Conservation (phyloP, 2,797 vertebrate species). For the Lepilemur septentrionalis region DNA sequence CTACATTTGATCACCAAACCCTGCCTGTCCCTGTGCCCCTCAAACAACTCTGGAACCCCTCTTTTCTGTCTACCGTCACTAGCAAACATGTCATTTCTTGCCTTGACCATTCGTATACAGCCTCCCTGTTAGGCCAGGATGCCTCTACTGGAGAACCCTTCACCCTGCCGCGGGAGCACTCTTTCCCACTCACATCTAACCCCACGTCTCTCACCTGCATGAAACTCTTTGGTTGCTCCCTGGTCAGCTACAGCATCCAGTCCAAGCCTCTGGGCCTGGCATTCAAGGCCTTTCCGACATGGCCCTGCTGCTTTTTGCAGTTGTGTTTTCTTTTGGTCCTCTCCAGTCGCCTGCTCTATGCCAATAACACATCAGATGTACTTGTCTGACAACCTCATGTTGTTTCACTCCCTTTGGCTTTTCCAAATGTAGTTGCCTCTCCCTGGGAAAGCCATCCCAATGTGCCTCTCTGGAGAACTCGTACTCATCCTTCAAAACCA, state of each 20-base stretch:
- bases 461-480: not conserved
- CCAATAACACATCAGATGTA: not conserved
- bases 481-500: not conserved
- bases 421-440: not conserved
- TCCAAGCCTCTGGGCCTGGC: not conserved
- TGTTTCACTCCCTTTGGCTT: not conserved
- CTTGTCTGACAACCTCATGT: rapidly evolving
- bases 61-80: not conserved
- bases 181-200: not conserved
- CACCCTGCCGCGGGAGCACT: too few species aligned
- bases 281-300: not conserved
- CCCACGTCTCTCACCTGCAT: not conserved
- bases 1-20: not conserved
- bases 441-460: not conserved
- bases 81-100: not conserved
- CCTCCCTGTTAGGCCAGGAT: not conserved
- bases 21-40: too few species aligned
- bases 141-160: not conserved
- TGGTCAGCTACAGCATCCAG: not conserved
- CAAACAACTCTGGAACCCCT: not conserved
- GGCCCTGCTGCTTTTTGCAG: too few species aligned
- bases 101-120: not conserved
- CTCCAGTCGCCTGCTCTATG: not conserved
- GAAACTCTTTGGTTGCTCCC: not conserved
- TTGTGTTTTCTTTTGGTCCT: rapidly evolving